Percentiles rank a stretch among this genome's conserved stretches.
These are phyloP conservation scores for Dicerorhinus sumatrensis DNA, from an alignment of 2,113 vertebrate genomes.

Conservation along the genomic window DNA sequence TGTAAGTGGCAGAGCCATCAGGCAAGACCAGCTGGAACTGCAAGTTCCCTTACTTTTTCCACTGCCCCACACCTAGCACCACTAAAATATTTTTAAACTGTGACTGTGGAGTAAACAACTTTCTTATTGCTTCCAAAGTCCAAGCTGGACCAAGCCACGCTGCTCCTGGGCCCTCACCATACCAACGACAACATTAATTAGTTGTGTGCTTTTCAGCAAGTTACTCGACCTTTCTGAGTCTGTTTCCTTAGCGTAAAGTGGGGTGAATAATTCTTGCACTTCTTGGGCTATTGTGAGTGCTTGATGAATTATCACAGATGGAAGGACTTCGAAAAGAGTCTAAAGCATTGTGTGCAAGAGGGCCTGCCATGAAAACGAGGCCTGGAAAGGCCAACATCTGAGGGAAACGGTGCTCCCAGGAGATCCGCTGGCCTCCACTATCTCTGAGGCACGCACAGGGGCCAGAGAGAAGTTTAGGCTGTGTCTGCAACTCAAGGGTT, in stretches of 20 bases:
- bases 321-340: conserved; percentile 46
- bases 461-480: background rate
- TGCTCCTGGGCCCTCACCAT: background rate
- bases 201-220: conserved; percentile 60
- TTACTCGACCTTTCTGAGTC: background rate
- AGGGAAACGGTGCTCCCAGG: background rate
- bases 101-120: conserved; percentile 67
- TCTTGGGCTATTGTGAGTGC: conserved; percentile 17
- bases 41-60: conserved; percentile 53
- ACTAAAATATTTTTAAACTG: conserved; percentile 66
- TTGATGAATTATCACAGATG: conserved; percentile 35
- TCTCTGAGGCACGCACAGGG: background rate
- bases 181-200: background rate
- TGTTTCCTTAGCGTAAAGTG: conserved; percentile 17
- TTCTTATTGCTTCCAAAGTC: conserved; percentile 65
- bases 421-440: background rate
- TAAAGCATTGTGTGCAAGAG: background rate
- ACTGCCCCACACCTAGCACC: background rate
- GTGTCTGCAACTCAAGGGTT: conserved; percentile 8
- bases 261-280: background rate
- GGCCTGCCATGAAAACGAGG: background rate
- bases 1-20: background rate
- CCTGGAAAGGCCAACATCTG: background rate
- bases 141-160: conserved; percentile 46
- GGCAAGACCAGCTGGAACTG: conserved; percentile 3